Conservation (phyloP, 2,797 vertebrate species). For the Girardinus metallicus region DNA sequence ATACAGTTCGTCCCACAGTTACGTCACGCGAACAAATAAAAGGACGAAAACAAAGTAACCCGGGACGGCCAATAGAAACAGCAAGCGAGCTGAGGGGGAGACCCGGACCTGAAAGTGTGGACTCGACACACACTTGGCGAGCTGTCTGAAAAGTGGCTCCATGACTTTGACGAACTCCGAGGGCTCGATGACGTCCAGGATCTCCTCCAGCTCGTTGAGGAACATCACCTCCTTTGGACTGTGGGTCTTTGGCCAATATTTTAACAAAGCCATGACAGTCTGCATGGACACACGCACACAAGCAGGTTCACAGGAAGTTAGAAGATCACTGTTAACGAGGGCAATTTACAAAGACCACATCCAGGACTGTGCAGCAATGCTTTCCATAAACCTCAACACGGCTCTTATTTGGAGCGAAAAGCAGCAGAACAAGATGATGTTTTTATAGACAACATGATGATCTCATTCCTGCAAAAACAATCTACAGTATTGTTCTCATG, state of each 20-base stretch:
- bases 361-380: not conserved
- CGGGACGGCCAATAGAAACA: not conserved
- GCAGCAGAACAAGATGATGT: not conserved
- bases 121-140: slow-evolving; percentile 98
- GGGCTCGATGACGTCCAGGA: slow-evolving; percentile 97
- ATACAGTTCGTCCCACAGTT: slow-evolving; percentile 4
- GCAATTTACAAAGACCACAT: not conserved
- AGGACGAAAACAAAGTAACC: not conserved
- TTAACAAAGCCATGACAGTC: slow-evolving; percentile 97
- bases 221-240: slow-evolving; percentile 99
- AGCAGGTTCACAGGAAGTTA: not conserved
- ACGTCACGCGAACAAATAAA: not conserved
- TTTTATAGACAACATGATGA: not conserved
- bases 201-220: slow-evolving; percentile 97
- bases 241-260: slow-evolving; percentile 99
- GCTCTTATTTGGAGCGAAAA: not conserved
- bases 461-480: not conserved
- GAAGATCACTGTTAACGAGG: not conserved
- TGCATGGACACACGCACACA: slow-evolving; percentile 50
- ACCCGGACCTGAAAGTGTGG: slow-evolving; percentile 94
- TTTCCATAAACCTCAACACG: not conserved
- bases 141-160: slow-evolving; percentile 97
- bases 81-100: not conserved
- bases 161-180: slow-evolving; percentile 99
- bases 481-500: not conserved